Evolutionary conservation across 2,113 vertebrate species (phyloP), one percentile per base, ranked within the genome.

Genomic region (Lagenorhynchus albirostris): DNA sequence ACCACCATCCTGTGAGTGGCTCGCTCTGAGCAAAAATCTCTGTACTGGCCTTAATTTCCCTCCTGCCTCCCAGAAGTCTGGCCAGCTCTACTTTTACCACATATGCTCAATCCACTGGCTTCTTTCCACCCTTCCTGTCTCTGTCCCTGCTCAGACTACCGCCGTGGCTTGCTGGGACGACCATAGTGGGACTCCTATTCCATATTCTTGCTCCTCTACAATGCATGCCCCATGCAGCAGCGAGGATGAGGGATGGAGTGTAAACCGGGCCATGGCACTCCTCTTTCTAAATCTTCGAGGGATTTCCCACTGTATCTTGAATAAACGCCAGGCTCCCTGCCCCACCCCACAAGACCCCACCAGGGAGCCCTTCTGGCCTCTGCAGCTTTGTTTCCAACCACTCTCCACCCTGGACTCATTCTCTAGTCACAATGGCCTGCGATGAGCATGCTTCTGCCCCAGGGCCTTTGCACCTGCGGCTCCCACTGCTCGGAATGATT

Each of bases 191-290:
- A 41, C 15, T 8, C 25, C 31, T 3, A 0, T n/a, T 44, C 53
- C 9, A 8, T 21, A 21, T 5, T 13, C 81, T 7, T 29, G 15
- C 0, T 4, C 58, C 15, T 38, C 26, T 17, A 1, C 2, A 0
- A 31, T 0, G 18, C 15, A 23, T 0, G 5, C 36, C 26, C 50
- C 53, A 2, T 0, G 29, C 1, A 3, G 76, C 53, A 41, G 41
- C 1, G 5, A n/a, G 14, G 31, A 26, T 5, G 31, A 25, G 26
- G 13, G 26, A 47, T 58, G 29, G 11, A 0, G 79, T 7, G 17
- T 13, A 7, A 20, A 31, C 17, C 3, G 11, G 58, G 90, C 53
- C 10, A 2, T 1, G 21, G 23, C 33, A 10, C 9, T 6, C 8
- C 12, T 18, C 29, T 55, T 36, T 44, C 31, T 4, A 31, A 67